Conservation (phyloP, 2,888 invertebrate genomes). For the Clusia tigrina region DNA sequence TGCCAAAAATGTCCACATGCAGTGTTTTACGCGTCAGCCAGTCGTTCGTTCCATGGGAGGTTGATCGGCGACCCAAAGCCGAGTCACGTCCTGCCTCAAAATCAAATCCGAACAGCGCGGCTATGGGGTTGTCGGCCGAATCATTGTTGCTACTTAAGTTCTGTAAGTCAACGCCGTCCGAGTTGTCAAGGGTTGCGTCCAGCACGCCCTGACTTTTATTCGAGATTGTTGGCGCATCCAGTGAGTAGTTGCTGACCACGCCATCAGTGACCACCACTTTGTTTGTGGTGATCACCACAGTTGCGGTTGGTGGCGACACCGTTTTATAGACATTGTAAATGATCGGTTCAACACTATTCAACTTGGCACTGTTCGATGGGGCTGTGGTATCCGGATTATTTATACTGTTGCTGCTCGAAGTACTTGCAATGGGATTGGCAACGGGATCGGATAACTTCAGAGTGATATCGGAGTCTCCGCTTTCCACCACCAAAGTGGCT, state of each 20-base stretch:
- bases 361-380: conserved; percentile 42
- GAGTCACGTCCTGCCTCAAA: conserved; percentile 46
- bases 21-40: conserved; percentile 45
- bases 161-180: conserved; percentile 55
- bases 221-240: conserved; percentile 46
- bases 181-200: conserved; percentile 39
- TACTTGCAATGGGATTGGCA: conserved; percentile 47
- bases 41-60: conserved; percentile 44
- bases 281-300: conserved; percentile 50
- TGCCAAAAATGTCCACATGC: conserved; percentile 54
- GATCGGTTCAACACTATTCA: conserved; percentile 47
- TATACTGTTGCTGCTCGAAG: conserved; percentile 41
- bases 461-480: conserved; percentile 26
- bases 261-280: conserved; percentile 48
- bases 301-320: conserved; percentile 52
- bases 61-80: conserved; percentile 47
- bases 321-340: conserved; percentile 54
- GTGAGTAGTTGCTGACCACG: conserved; percentile 36
- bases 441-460: conserved; percentile 44
- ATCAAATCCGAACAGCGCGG: conserved; percentile 46
- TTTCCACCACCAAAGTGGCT: background rate
- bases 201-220: conserved; percentile 49
- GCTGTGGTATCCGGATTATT: conserved; percentile 41
- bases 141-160: conserved; percentile 59
- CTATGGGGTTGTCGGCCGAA: conserved; percentile 55